A percentile compares a stretch with the other conserved stretches of the same genome.
Evolutionary conservation across 2,113 vertebrate species (phyloP).

Genomic region (Lycaon pictus): DNA sequence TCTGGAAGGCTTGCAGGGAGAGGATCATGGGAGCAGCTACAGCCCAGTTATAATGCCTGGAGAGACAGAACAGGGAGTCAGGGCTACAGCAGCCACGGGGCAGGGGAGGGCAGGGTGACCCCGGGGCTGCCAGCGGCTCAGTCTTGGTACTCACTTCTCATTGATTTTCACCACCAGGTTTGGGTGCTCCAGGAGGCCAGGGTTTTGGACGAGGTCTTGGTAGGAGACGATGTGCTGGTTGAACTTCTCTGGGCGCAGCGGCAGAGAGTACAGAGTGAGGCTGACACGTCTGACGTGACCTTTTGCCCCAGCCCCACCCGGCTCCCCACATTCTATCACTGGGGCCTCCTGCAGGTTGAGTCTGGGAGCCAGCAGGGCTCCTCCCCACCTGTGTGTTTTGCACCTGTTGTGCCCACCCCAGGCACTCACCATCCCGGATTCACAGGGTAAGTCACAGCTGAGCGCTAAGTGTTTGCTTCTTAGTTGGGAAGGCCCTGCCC

Average conservation of each 20-base stretch:
- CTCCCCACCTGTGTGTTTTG: neutral
- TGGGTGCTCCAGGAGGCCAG: conserved; percentile 93
- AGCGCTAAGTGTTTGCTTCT: neutral
- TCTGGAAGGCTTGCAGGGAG: conserved; percentile 95
- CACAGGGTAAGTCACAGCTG: neutral
- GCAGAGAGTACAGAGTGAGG: neutral
- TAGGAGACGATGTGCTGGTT: conserved; percentile 92
- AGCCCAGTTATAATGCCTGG: conserved; percentile 97
- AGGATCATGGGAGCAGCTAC: conserved; percentile 97
- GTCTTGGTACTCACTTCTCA: conserved; percentile 90
- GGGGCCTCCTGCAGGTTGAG: neutral
- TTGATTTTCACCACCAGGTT: conserved; percentile 96
- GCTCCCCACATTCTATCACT: neutral
- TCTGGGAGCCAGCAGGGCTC: neutral
- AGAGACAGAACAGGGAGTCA: neutral
- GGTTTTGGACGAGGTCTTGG: conserved; percentile 93
- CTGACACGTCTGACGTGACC: fast-evolving
- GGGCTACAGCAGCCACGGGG: neutral
- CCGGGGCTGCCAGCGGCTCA: neutral
- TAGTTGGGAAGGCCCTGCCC: fast-evolving
- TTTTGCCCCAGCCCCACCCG: fast-evolving
- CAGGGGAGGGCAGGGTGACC: fast-evolving
- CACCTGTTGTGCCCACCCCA: neutral
- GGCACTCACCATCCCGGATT: neutral
- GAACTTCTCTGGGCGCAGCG: conserved; percentile 91